Base-by-base conservation (phyloP, 2,888 invertebrate species). In the Raillietiella orientalis region DNA sequence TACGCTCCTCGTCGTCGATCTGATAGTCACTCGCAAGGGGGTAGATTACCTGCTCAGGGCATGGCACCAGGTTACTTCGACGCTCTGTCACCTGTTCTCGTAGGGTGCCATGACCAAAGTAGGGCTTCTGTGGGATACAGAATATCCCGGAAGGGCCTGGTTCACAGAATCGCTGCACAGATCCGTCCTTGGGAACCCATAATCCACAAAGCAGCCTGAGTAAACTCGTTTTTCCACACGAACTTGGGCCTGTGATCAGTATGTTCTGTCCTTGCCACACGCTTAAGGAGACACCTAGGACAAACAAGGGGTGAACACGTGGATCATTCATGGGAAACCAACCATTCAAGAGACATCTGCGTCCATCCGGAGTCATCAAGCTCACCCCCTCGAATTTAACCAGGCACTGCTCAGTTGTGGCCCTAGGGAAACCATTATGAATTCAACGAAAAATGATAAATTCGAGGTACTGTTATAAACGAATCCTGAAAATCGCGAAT, bases 151-250 rank as follows among this genome's bases (percentile, higher is more conserved):
- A 35, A 9, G 48, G 41, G 9, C 37, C 38, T n/a, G 36, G 34
- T 11, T 38, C 35, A 28, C 34, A 29, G 25, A 33, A 25, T 26
- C 36, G 29, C 4, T 31, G 29, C 10, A 44, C 29, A 5, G 28
- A 24, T 2, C 43, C 43, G 21, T 31, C 28, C 5, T 31, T 34
- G 23, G 41, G 39, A 5, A 45, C 44, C 58, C 58, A 59, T n/a
- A 59, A 39, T 4, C 54, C 53, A 31, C 48, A 46, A 19, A 59
- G 37, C 15, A 55, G 42, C 15, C 58, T 38, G 11, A 59, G 39
- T n/a, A 59, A 37, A 17, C 56, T 55, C 10, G 53, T 54, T 38
- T 59, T 59, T 6, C 58, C 58, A 36, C 49, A 45, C 2, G 56
- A 53, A 38, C 55, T 56, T 32, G 49, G 45, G 4, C 58, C 58